Base-by-base conservation (phyloP, 2,888 invertebrate species). In the Nysson spinosus region DNA sequence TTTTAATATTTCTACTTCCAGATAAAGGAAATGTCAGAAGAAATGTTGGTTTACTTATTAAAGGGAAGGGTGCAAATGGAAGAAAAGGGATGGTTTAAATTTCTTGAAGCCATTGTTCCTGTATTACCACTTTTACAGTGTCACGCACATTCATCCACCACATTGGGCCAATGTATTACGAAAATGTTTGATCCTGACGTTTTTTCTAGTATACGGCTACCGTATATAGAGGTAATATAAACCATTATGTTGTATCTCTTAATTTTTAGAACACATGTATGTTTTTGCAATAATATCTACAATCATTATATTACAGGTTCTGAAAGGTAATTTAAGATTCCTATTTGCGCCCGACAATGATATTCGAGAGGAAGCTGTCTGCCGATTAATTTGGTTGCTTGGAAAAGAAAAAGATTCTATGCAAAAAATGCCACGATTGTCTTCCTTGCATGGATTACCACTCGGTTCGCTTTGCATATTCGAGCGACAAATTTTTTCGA, bases 181-280 rank as follows among this genome's bases (percentile, higher is more conserved):
- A 91, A 90, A 77, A 90, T 93, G 16, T 84, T 92, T 11, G 92
- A 93, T 82, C 89, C 89, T 0, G 92, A 93, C 69, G 89, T 91
- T 77, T 91, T 91, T 1, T 87, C 89, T 39, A 88, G 89, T 60
- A 89, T 92, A 87, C 89, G 89, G 26, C 87, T 93, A 42, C 89
- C 92, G 0, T 83, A 83, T 1, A 78, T 89, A 3, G 91, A 91
- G 73, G 89, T 90, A 81, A 79, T 42, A 42, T 60, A 30, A 22
- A n/a, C n/a, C n/a, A n/a, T n/a, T n/a, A n/a, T n/a, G n/a, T n/a
- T n/a, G n/a, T n/a, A 12, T 32, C 12, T 11, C 3, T 1, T 32
- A 39, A n/a, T 39, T 19, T 39, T 11, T 16, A 35, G 5, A 16
- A 3, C 4, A 35, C 1, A 16, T 35, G 3, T 7, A 16, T n/a